Percentiles rank a stretch among this genome's conserved stretches.
These are phyloP conservation scores for Tinea trinotella DNA, from an alignment of 2,888 invertebrate genomes.

Conservation along the genomic window DNA sequence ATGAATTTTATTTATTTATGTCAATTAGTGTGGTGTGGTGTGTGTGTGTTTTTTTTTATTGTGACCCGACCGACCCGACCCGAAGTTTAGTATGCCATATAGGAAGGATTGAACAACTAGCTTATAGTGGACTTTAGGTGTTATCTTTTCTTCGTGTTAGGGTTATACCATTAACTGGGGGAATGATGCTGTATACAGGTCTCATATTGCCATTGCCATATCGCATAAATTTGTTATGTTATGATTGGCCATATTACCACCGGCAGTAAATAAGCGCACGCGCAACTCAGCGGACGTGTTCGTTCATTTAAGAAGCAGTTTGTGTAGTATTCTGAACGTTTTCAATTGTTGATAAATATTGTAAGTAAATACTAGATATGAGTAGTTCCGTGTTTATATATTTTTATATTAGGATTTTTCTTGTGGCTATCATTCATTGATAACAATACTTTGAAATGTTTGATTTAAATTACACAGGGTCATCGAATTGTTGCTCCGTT, in stretches of 20 bases:
- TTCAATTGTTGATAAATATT: neutral
- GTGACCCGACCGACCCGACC: too few relatives aligned
- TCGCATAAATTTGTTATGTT: neutral
- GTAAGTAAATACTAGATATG: neutral
- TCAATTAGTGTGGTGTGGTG: too few relatives aligned
- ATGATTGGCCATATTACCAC: constrained; percentile 4
- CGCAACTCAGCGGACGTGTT: constrained; percentile 14
- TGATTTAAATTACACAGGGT: neutral
- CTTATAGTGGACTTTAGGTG: too few relatives aligned
- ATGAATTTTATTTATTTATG: too few relatives aligned
- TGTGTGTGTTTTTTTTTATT: too few relatives aligned
- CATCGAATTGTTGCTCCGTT: neutral
- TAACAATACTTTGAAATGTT: neutral
- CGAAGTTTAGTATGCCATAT: too few relatives aligned
- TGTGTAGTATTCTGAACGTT: neutral
- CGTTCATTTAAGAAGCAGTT: neutral
- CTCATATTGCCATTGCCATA: neutral
- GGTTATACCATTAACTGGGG: neutral
- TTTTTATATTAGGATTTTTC: constrained; percentile 22
- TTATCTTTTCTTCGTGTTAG: too few relatives aligned
- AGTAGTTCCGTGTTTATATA: constrained; percentile 20
- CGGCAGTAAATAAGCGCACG: constrained; percentile 15
- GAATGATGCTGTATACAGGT: neutral
- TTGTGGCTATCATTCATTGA: constrained; percentile 15
- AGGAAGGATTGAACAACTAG: too few relatives aligned